A percentile compares a stretch with the other conserved stretches of the same genome.
Evolutionary conservation across 2,888 invertebrate genomes (phyloP).

Genomic region (Brassicogethes aeneus): DNA sequence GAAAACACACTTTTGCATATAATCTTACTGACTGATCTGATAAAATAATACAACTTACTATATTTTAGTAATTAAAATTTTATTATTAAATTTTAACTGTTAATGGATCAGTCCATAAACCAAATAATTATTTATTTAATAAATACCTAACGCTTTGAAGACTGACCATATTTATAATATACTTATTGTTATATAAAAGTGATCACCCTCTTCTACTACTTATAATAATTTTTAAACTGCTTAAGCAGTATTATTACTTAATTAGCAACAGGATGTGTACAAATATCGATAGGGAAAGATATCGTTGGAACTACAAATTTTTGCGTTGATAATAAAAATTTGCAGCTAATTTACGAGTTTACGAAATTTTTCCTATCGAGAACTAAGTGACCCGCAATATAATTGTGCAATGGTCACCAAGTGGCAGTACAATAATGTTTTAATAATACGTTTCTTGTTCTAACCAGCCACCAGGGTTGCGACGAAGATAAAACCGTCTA

Average conservation of each 20-base stretch:
- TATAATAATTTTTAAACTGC: slow-evolving; percentile 20
- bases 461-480: slow-evolving; percentile 97
- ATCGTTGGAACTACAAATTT: neutral
- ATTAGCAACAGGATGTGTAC: slow-evolving; percentile 40
- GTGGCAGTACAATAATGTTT: slow-evolving; percentile 35
- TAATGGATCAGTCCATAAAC: neutral
- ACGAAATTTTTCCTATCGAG: slow-evolving; percentile 37
- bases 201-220: neutral
- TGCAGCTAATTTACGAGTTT: neutral
- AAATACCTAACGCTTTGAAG: slow-evolving; percentile 21
- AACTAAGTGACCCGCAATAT: slow-evolving; percentile 24
- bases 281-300: slow-evolving; percentile 35
- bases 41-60: neutral
- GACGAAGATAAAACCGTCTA: slow-evolving; percentile 93
- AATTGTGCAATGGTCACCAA: slow-evolving; percentile 21
- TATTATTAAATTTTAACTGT: neutral
- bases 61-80: neutral
- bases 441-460: slow-evolving; percentile 99
- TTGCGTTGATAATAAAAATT: too few species aligned
- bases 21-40: neutral
- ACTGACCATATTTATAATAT: slow-evolving; percentile 6
- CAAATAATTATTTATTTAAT: slow-evolving; percentile 9
- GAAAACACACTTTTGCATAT: slow-evolving; percentile 38
- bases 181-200: neutral
- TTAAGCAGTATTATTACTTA: slow-evolving; percentile 33